A percentile compares a stretch with the other conserved stretches of the same genome.
Evolutionary conservation across 1,140 invertebrate genomes (phyloP).

Genomic region (Limonius californicus): DNA sequence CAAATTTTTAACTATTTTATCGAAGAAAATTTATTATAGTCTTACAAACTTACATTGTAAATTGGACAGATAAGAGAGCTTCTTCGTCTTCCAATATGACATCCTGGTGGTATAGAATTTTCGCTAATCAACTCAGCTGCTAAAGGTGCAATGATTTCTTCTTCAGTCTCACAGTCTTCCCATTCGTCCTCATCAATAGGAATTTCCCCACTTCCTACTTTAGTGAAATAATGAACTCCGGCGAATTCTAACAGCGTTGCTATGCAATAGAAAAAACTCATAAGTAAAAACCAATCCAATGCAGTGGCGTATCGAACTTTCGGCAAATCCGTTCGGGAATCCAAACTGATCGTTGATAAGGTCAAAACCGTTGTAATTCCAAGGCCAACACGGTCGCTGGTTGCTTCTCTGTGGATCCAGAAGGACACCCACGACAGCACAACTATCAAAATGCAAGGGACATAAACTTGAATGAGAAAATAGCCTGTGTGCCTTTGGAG

Average conservation of each 20-base stretch:
- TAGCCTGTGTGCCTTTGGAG: slow-evolving; percentile 87
- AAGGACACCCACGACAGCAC: slow-evolving; percentile 95
- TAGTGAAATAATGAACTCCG: slow-evolving; percentile 80
- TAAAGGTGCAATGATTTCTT: slow-evolving; percentile 50
- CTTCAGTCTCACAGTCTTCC: slow-evolving; percentile 58
- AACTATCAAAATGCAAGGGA: slow-evolving; percentile 92
- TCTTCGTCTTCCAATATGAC: slow-evolving; percentile 41
- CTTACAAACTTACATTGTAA: slow-evolving; percentile 55
- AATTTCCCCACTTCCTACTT: slow-evolving; percentile 75
- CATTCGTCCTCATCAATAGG: slow-evolving; percentile 74
- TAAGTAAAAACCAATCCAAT: slow-evolving; percentile 87
- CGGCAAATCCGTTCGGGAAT: slow-evolving; percentile 85
- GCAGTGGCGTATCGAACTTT: slow-evolving; percentile 85
- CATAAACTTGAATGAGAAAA: slow-evolving; percentile 91
- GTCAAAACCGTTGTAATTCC: slow-evolving; percentile 91
- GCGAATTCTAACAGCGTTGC: slow-evolving; percentile 90
- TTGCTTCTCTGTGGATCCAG: slow-evolving; percentile 95
- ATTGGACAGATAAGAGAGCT: slow-evolving; percentile 59
- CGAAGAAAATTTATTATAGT: too few relatives aligned
- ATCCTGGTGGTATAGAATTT: slow-evolving; percentile 13
- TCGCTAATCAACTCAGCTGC: slow-evolving; percentile 28
- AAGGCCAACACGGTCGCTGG: slow-evolving; percentile 63
- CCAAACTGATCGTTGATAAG: slow-evolving; percentile 85
- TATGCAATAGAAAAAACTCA: slow-evolving; percentile 92
- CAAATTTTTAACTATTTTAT: too few relatives aligned